These are phyloP conservation scores for Bambusicola thoracicus DNA, from an alignment of 2,113 vertebrate species.

Conservation along the genomic window DNA sequence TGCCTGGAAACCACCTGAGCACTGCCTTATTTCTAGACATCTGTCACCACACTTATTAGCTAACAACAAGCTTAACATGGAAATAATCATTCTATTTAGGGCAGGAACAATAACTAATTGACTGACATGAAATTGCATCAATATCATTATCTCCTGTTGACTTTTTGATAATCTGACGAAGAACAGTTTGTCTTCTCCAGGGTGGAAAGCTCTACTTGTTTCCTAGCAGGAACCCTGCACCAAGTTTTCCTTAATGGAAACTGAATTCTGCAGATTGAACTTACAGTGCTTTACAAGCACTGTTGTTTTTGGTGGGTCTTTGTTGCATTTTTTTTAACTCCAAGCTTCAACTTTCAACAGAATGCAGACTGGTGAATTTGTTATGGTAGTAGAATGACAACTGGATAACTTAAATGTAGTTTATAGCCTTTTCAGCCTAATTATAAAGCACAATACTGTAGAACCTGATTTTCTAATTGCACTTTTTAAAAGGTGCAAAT, in stretches of 20 bases:
- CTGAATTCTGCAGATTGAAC: neutral
- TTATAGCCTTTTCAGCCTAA: neutral
- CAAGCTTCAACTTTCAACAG: neutral
- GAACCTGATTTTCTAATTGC: neutral
- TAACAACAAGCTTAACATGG: slow-evolving; percentile 47
- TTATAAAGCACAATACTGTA: neutral
- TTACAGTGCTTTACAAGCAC: neutral
- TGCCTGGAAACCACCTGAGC: slow-evolving; percentile 61
- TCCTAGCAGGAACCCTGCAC: neutral
- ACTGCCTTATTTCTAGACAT: slow-evolving; percentile 29
- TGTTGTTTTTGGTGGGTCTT: neutral
- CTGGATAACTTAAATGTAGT: neutral
- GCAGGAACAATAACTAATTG: slow-evolving; percentile 38
- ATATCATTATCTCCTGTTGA: slow-evolving; percentile 48
- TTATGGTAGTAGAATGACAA: neutral
- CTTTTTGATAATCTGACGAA: slow-evolving; percentile 16
- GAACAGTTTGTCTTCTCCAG: slow-evolving; percentile 9
- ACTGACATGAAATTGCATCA: slow-evolving; percentile 31
- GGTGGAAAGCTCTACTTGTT: neutral
- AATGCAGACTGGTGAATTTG: neutral
- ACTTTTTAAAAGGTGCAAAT: neutral
- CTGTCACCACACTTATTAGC: slow-evolving; percentile 56
- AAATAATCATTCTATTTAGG: slow-evolving; percentile 38
- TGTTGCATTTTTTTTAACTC: neutral
- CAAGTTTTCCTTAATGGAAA: neutral